These are phyloP conservation scores for Lycocorax pyrrhopterus DNA, from an alignment of 2,113 vertebrate genomes.

Conservation along the genomic window DNA sequence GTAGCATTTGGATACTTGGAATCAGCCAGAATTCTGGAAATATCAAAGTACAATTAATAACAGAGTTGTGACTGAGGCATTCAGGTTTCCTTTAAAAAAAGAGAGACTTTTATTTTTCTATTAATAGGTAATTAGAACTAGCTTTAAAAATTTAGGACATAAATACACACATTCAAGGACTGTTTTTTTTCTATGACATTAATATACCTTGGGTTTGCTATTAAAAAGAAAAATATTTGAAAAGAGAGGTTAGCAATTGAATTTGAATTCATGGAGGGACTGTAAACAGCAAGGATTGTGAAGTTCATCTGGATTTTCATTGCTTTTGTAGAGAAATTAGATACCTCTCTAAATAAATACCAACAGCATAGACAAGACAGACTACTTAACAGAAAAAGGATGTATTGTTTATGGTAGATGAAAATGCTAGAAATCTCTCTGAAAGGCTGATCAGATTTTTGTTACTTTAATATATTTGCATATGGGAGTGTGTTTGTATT, in stretches of 20 bases:
- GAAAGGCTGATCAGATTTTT: not conserved
- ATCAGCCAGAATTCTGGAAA: not conserved
- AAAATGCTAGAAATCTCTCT: not conserved
- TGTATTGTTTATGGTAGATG: not conserved
- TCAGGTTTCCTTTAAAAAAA: constrained; percentile 29
- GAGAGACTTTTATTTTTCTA: not conserved
- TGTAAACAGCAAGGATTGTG: not conserved
- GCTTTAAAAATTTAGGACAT: not conserved
- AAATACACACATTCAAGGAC: not conserved
- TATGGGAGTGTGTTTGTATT: not conserved
- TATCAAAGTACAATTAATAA: not conserved
- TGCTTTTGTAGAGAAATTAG: not conserved
- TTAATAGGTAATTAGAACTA: not conserved
- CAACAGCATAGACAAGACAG: not conserved
- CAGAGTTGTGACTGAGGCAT: not conserved
- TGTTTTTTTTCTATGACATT: not conserved
- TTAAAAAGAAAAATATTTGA: not conserved
- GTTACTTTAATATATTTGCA: not conserved
- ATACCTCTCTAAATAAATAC: not conserved
- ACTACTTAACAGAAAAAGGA: not conserved
- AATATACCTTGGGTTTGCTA: not conserved
- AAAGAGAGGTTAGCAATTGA: not conserved
- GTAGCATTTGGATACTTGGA: constrained; percentile 43
- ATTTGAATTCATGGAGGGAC: not conserved
- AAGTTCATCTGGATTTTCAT: not conserved